Percentiles rank a stretch among this genome's conserved stretches.
Evolutionary conservation across 2,888 invertebrate species (phyloP).

Genomic region (Iselma pallidipennis): DNA sequence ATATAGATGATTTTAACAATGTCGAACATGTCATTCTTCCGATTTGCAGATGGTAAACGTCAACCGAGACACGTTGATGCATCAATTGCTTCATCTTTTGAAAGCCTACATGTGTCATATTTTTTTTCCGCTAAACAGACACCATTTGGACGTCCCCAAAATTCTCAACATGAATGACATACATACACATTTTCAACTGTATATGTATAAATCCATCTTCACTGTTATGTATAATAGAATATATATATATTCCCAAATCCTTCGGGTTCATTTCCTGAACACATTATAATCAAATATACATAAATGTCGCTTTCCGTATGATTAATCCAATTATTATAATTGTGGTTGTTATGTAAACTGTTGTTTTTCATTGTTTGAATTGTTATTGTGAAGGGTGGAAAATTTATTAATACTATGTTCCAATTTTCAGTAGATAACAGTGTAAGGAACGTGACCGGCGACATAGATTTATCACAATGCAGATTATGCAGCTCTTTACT

Average conservation of each 20-base stretch:
- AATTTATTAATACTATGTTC: constrained; percentile 28
- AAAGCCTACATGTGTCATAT: neutral
- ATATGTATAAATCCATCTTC: neutral
- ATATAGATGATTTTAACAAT: neutral
- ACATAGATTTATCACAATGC: constrained; percentile 29
- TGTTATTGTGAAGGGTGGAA: neutral
- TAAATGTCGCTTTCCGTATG: neutral
- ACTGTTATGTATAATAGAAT: neutral
- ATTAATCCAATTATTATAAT: neutral
- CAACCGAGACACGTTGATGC: neutral
- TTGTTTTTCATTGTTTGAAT: too few species aligned
- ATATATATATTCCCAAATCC: neutral
- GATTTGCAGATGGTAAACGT: neutral
- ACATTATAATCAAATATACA: neutral
- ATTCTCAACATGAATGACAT: neutral
- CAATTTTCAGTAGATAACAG: constrained; percentile 21
- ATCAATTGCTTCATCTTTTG: neutral
- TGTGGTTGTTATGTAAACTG: neutral
- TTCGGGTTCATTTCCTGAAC: neutral
- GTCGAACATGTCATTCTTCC: neutral
- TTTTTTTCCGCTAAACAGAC: neutral
- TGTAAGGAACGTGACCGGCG: constrained; percentile 28
- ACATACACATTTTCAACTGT: neutral
- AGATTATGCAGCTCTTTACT: constrained; percentile 28
- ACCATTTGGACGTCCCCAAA: neutral